Conservation (phyloP, 2,797 vertebrate genomes). For the Alcedo quadribrachys region DNA sequence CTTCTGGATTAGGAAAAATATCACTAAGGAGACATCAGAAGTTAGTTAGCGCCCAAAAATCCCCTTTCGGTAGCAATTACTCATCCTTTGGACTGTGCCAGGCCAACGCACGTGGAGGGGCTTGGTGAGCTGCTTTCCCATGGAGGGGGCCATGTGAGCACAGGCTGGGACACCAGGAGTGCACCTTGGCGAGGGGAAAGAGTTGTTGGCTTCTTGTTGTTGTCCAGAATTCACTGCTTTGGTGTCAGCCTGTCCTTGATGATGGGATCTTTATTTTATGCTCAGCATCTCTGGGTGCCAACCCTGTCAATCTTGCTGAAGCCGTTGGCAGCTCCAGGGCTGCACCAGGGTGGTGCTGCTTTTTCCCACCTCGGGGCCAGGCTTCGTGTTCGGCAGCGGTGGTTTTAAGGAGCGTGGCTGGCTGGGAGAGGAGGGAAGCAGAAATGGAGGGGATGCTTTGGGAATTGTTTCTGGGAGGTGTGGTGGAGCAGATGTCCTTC, state of each 20-base stretch:
- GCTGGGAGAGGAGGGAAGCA: not conserved
- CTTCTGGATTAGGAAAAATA: not conserved
- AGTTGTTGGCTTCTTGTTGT: rapidly evolving
- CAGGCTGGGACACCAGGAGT: not conserved
- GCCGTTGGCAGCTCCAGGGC: not conserved
- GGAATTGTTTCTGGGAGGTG: not conserved
- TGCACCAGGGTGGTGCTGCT: not conserved
- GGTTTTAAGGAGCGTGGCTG: not conserved
- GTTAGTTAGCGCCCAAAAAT: conserved; percentile 10
- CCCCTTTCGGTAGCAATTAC: not conserved
- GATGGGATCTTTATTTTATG: not conserved
- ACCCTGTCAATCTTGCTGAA: not conserved
- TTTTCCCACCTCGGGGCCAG: rapidly evolving
- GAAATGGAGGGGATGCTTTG: not conserved
- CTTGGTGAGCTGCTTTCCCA: not conserved
- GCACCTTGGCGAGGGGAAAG: not conserved
- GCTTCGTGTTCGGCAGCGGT: rapidly evolving
- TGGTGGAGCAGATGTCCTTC: not conserved
- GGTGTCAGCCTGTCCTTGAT: not conserved
- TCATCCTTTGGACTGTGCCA: conserved; percentile 12
- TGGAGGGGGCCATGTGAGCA: not conserved
- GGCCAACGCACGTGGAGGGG: not conserved
- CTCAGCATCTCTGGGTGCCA: not conserved
- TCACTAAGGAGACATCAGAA: conserved; percentile 29
- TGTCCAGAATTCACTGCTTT: not conserved